Evolutionary conservation across 2,888 invertebrate genomes (phyloP).

Genomic region (Pristionchus fissidentatus): DNA sequence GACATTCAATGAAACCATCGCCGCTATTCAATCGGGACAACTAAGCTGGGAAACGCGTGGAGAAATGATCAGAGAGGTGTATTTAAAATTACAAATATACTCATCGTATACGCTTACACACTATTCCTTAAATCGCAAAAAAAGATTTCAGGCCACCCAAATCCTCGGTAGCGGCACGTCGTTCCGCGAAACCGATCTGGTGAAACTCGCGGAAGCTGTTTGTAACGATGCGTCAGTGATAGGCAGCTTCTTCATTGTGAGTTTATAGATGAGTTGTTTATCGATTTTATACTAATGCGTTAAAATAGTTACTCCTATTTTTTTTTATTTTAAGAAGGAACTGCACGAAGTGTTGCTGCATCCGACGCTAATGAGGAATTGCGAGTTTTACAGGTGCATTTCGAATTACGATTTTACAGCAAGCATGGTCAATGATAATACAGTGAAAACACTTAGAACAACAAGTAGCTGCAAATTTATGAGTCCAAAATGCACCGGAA

Average conservation of each 20-base stretch:
- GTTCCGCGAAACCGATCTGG: not conserved
- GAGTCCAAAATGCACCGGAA: too few relatives aligned
- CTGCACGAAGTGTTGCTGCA: not conserved
- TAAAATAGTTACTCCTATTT: too few relatives aligned
- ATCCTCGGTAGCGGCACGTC: slow-evolving; percentile 9
- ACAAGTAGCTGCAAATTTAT: too few relatives aligned
- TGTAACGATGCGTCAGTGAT: slow-evolving; percentile 2
- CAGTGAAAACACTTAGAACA: too few relatives aligned
- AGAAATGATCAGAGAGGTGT: slow-evolving; percentile 30
- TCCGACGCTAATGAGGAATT: not conserved
- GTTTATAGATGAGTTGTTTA: too few relatives aligned
- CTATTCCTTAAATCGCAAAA: not conserved
- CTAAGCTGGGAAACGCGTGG: slow-evolving; percentile 1
- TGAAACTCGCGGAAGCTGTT: not conserved
- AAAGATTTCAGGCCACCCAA: not conserved
- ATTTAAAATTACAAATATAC: not conserved
- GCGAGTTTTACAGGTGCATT: not conserved
- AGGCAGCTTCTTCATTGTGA: slow-evolving; percentile 19
- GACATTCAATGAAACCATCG: not conserved
- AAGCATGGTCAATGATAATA: too few relatives aligned
- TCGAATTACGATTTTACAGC: not conserved
- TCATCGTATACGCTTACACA: not conserved
- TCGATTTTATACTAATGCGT: too few relatives aligned
- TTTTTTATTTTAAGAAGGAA: not conserved
- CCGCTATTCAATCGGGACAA: not conserved